These are phyloP conservation scores for Callyntrura guangdongensis DNA, from an alignment of 2,888 invertebrate genomes.

Conservation along the genomic window DNA sequence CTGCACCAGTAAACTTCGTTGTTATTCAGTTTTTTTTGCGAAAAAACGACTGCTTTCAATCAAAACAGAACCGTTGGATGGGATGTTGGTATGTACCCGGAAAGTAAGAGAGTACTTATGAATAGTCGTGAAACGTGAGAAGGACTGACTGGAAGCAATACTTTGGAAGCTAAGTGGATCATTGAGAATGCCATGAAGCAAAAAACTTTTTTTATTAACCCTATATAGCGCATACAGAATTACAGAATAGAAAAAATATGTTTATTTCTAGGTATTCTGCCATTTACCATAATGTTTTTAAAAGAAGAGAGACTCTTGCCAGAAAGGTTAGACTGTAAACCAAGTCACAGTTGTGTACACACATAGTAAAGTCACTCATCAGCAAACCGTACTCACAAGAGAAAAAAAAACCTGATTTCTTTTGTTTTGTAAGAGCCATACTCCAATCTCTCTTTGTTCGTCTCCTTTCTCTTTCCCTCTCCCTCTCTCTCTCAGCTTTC, in stretches of 20 bases:
- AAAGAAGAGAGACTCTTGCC: not conserved
- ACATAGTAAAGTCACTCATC: conserved; percentile 21
- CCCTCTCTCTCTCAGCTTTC: conserved; percentile 26
- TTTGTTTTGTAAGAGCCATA: conserved; percentile 18
- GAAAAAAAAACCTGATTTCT: conserved; percentile 3
- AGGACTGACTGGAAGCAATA: conserved; percentile 46
- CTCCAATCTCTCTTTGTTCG: not conserved
- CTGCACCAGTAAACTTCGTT: conserved; percentile 7
- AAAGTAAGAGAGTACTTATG: not conserved
- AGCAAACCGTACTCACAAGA: conserved; percentile 25
- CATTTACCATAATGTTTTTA: not conserved
- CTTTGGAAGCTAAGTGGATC: conserved; percentile 56
- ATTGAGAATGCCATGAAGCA: conserved; percentile 52
- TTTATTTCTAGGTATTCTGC: not conserved
- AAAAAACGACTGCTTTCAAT: conserved; percentile 72
- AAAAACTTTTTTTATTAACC: conserved; percentile 66
- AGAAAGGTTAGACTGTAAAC: conserved; percentile 18
- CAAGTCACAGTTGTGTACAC: not conserved
- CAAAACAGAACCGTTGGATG: conserved; percentile 55
- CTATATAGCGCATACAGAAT: not conserved
- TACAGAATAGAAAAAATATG: not conserved
- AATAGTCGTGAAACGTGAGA: conserved; percentile 39
- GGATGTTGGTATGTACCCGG: conserved; percentile 14
- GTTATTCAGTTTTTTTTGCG: conserved; percentile 33
- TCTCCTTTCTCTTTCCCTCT: no score